Evolutionary conservation across 2,113 vertebrate species (phyloP).

Genomic region (Stigmatopora argus): DNA sequence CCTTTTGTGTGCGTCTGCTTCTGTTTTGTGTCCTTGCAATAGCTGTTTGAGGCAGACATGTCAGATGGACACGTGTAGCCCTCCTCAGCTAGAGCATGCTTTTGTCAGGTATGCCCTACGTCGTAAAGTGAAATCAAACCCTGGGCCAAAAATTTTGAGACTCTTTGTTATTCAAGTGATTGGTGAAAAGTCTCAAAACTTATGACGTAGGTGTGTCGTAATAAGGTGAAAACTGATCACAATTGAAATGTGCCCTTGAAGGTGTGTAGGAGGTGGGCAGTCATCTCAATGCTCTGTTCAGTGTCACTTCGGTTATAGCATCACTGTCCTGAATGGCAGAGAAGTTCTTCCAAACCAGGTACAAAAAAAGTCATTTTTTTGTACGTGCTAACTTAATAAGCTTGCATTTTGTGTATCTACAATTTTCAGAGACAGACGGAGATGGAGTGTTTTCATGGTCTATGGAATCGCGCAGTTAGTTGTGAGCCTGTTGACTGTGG

Average conservation of each 20-base stretch:
- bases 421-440: slow-evolving; percentile 64
- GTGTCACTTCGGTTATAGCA: slow-evolving; percentile 75
- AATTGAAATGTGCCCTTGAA: slow-evolving; percentile 7
- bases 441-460: slow-evolving; percentile 77
- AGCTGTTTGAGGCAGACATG: slow-evolving; percentile 69
- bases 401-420: slow-evolving; percentile 1
- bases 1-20: slow-evolving; percentile 22
- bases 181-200: too few species aligned
- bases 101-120: slow-evolving; percentile 69
- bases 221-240: background rate
- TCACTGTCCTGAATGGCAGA: slow-evolving; percentile 65
- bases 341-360: slow-evolving; percentile 71
- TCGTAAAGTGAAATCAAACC: background rate
- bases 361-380: slow-evolving; percentile 18
- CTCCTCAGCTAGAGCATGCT: slow-evolving; percentile 62
- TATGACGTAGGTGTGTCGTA: too few species aligned
- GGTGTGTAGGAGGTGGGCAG: slow-evolving; percentile 56
- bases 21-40: slow-evolving; percentile 21
- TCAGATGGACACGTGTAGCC: slow-evolving; percentile 60
- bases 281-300: slow-evolving; percentile 68
- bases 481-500: slow-evolving; percentile 82
- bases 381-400: background rate
- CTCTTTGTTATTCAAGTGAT: too few species aligned
- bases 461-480: slow-evolving; percentile 80
- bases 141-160: too few species aligned